phyloP scores from a whole-genome alignment of 2,113 vertebrate genomes.

The Tragulus kanchil region DNA sequence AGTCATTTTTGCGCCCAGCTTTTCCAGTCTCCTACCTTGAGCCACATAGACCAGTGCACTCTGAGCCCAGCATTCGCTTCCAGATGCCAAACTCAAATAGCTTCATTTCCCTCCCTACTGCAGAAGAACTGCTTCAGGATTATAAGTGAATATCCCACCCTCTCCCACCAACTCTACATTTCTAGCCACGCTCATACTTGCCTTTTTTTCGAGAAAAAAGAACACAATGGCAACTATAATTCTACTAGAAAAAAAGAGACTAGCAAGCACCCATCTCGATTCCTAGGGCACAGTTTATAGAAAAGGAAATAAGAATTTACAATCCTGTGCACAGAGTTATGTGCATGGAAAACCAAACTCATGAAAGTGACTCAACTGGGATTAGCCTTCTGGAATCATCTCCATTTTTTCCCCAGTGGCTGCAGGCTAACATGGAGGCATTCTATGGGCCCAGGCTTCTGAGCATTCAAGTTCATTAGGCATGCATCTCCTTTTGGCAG shows the following conservation, averaged over 20 bases:
- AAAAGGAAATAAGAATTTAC: slow-evolving; percentile 54
- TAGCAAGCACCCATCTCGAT: accelerated
- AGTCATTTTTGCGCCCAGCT: slow-evolving; percentile 64
- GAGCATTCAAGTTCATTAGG: slow-evolving; percentile 25
- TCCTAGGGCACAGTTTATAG: slow-evolving; percentile 12
- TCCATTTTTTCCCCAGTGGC: background rate
- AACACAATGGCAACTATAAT: background rate
- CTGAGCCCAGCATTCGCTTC: background rate
- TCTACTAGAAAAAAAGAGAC: slow-evolving; percentile 15
- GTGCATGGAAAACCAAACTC: slow-evolving; percentile 12
- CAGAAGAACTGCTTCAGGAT: slow-evolving; percentile 60
- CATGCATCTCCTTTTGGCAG: slow-evolving; percentile 38
- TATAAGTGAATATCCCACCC: slow-evolving; percentile 52
- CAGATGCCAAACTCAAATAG: background rate
- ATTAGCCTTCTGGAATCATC: slow-evolving; percentile 29
- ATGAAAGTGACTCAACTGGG: background rate
- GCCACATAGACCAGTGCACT: background rate
- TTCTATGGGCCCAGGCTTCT: background rate
- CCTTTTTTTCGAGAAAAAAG: slow-evolving; percentile 21
- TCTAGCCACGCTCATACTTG: background rate
- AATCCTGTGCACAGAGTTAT: background rate
- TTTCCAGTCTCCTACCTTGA: slow-evolving; percentile 69
- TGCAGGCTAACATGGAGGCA: background rate
- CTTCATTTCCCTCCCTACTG: slow-evolving; percentile 49
- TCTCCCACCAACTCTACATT: background rate